Percentiles rank a stretch among this genome's conserved stretches.
Conservation (phyloP, 2,888 invertebrate species). For the Bimastos eiseni region DNA sequence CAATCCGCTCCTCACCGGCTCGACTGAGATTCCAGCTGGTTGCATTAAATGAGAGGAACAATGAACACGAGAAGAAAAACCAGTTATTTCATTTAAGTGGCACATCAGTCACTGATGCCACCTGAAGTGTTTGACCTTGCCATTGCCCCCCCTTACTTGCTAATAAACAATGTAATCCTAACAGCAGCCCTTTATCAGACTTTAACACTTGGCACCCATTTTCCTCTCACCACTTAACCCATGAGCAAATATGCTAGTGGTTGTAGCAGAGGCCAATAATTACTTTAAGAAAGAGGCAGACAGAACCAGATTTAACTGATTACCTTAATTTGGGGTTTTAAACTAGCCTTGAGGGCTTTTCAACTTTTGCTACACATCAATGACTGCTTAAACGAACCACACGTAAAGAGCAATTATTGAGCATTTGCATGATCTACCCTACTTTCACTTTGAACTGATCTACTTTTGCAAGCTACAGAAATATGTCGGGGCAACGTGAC, state of each 20-base stretch:
- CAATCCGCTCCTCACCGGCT: background rate
- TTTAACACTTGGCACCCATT: background rate
- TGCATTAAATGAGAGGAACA: background rate
- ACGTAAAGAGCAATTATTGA: background rate
- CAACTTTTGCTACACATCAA: background rate
- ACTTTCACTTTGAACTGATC: background rate
- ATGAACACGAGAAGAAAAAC: background rate
- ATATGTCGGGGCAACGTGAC: constrained; percentile 88
- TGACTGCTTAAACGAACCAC: background rate
- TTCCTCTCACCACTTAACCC: background rate
- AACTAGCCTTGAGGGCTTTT: background rate
- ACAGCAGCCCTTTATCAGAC: background rate
- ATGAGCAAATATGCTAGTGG: background rate
- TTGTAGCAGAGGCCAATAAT: too few relatives aligned
- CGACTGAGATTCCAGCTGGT: background rate
- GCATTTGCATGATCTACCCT: background rate
- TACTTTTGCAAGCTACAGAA: constrained; percentile 53
- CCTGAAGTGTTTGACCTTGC: background rate
- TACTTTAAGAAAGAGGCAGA: too few relatives aligned
- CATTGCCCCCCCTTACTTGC: background rate
- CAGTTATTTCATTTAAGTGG: background rate
- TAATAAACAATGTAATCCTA: background rate
- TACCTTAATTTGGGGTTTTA: background rate
- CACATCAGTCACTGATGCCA: background rate
- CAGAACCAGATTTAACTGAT: background rate